Conservation (phyloP, 64 coral and sea anemone species). For the Montipora cactus region DNA sequence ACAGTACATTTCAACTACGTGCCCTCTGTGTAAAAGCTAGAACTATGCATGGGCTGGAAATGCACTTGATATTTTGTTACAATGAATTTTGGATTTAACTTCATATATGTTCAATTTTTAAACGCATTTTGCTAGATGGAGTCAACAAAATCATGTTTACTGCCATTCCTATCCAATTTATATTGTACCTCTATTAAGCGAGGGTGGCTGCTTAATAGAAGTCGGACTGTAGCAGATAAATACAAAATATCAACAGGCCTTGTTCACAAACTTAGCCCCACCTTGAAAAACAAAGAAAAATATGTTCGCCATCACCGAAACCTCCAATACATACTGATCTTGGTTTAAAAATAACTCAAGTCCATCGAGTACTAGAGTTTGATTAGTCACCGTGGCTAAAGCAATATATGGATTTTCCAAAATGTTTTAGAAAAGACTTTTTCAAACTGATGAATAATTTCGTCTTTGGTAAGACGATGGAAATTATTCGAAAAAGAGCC, state of each 20-base stretch:
- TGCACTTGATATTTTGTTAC: constrained; percentile 17
- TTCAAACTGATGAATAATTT: no score
- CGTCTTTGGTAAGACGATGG: no score
- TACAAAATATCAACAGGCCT: constrained; percentile 7
- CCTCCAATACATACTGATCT: neutral
- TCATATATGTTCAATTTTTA: neutral
- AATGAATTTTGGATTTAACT: constrained; percentile 54
- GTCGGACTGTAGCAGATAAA: neutral
- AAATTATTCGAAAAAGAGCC: no score
- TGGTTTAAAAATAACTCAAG: neutral
- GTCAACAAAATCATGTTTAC: no score
- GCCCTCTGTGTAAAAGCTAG: neutral
- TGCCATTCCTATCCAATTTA: no score
- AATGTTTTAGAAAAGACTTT: no score
- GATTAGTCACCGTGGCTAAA: neutral
- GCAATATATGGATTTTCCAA: neutral
- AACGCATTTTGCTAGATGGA: no score
- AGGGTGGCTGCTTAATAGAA: no score
- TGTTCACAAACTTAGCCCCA: neutral
- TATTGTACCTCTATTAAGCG: no score
- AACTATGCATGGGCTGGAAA: constrained; percentile 17
- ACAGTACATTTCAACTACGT: no score
- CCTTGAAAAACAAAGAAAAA: neutral
- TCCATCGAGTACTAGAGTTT: neutral
- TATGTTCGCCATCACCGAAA: neutral